Conservation (phyloP, 2,888 invertebrate species). For the Hydroisotoma schaefferi region DNA sequence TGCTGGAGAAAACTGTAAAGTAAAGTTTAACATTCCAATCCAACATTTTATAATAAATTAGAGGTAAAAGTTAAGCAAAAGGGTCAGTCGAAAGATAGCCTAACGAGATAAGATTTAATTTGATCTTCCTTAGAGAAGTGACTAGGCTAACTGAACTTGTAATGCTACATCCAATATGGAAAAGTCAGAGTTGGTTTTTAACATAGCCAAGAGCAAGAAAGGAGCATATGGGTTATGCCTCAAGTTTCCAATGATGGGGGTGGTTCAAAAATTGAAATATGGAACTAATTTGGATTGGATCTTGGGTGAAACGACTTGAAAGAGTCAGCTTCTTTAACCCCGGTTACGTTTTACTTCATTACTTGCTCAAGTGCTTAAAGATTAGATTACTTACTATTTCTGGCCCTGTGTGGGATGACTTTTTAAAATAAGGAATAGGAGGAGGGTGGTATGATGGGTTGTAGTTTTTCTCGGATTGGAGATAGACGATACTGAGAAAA, state of each 20-base stretch:
- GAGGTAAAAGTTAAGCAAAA: neutral
- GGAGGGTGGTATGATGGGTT: too few relatives aligned
- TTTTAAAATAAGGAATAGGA: neutral
- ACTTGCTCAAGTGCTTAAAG: too few relatives aligned
- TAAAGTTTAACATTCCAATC: too few relatives aligned
- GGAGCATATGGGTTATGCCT: constrained; percentile 1
- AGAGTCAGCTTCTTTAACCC: neutral
- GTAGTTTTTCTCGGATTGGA: too few relatives aligned
- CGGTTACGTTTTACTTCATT: too few relatives aligned
- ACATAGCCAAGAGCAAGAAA: constrained; percentile 1
- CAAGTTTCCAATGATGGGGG: neutral
- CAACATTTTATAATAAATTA: too few relatives aligned
- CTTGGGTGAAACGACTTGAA: neutral
- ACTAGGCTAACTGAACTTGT: constrained; percentile 2
- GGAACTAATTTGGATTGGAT: constrained; percentile 2
- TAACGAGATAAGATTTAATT: constrained; percentile 6
- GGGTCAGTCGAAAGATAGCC: constrained; percentile 5
- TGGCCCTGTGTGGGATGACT: constrained; percentile 5
- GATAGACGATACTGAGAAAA: too few relatives aligned
- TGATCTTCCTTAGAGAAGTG: too few relatives aligned
- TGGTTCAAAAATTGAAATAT: constrained; percentile 1
- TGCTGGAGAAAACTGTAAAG: too few relatives aligned
- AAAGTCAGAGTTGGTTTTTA: neutral
- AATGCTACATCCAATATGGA: too few relatives aligned
- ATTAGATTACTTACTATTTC: constrained; percentile 2